phyloP scores from a whole-genome alignment of 2,797 vertebrate genomes.

The Coreius guichenoti region DNA sequence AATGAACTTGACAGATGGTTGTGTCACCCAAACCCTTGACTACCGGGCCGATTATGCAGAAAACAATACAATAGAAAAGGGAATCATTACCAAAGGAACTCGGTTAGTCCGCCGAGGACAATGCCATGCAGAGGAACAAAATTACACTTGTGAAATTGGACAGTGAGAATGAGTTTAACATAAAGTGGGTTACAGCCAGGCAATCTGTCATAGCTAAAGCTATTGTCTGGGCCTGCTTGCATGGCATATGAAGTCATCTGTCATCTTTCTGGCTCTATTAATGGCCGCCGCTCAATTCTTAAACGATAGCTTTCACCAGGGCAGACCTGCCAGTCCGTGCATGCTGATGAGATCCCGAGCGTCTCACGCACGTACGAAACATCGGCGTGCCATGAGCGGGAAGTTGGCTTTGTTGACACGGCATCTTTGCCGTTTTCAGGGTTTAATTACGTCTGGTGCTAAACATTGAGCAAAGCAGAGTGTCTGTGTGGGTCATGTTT shows the following conservation, averaged over 20 bases:
- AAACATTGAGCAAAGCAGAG: background rate
- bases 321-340: slow-evolving; percentile 3
- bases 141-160: slow-evolving; percentile 99
- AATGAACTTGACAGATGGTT: slow-evolving; percentile 99
- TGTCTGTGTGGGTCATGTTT: slow-evolving; percentile 11
- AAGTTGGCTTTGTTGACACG: slow-evolving; percentile 13
- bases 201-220: slow-evolving; percentile 98
- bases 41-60: slow-evolving; percentile 99
- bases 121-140: slow-evolving; percentile 90
- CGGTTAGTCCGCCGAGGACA: slow-evolving; percentile 91
- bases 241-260: slow-evolving; percentile 99
- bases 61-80: slow-evolving; percentile 99
- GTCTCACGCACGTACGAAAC: background rate
- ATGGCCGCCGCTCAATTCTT: slow-evolving; percentile 84
- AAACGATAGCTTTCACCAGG: slow-evolving; percentile 51
- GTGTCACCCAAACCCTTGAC: slow-evolving; percentile 99
- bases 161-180: slow-evolving; percentile 99
- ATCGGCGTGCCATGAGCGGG: background rate
- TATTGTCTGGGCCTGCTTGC: slow-evolving; percentile 96
- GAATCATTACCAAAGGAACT: slow-evolving; percentile 97
- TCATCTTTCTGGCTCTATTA: slow-evolving; percentile 90
- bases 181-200: slow-evolving; percentile 99
- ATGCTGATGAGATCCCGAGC: slow-evolving; percentile 20
- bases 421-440: background rate
- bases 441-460: slow-evolving; percentile 13